Percentiles rank a stretch among this genome's conserved stretches.
Conservation (phyloP, 2,888 invertebrate species). For the Callinectes sapidus region DNA sequence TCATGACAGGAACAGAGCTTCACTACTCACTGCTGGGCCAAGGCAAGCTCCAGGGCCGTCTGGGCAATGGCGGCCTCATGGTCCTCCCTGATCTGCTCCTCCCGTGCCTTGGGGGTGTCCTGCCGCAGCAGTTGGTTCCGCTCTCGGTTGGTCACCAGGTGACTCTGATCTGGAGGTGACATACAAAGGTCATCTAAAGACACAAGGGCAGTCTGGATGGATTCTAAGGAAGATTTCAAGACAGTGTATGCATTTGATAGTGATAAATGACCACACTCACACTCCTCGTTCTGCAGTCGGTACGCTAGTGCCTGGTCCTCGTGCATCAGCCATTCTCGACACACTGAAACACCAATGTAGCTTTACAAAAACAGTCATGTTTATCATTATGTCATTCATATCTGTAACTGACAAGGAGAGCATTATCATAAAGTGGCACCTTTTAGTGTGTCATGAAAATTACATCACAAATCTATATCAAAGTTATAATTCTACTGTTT, state of each 20-base stretch:
- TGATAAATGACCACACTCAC: conserved; percentile 50
- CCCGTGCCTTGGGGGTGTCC: conserved; percentile 85
- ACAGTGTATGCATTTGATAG: neutral
- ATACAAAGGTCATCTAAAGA: conserved; percentile 42
- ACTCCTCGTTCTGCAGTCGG: conserved; percentile 86
- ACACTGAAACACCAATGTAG: conserved; percentile 65
- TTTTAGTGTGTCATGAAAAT: neutral
- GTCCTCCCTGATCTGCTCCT: conserved; percentile 84
- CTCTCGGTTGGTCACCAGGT: conserved; percentile 85
- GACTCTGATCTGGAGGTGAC: conserved; percentile 81
- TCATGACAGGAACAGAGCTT: neutral
- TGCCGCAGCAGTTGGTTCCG: conserved; percentile 86
- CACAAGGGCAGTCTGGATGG: neutral
- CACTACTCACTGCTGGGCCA: conserved; percentile 82
- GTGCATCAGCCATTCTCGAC: conserved; percentile 85
- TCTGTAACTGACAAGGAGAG: neutral
- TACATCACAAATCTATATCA: neutral
- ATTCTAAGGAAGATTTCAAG: too few relatives aligned
- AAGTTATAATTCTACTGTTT: neutral
- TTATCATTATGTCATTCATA: neutral
- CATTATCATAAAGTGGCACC: neutral
- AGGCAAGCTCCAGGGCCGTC: conserved; percentile 77
- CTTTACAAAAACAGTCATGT: neutral
- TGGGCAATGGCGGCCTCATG: conserved; percentile 78
- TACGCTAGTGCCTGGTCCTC: conserved; percentile 90